Conservation (phyloP, 2,888 invertebrate species). For the Erannis defoliaria region DNA sequence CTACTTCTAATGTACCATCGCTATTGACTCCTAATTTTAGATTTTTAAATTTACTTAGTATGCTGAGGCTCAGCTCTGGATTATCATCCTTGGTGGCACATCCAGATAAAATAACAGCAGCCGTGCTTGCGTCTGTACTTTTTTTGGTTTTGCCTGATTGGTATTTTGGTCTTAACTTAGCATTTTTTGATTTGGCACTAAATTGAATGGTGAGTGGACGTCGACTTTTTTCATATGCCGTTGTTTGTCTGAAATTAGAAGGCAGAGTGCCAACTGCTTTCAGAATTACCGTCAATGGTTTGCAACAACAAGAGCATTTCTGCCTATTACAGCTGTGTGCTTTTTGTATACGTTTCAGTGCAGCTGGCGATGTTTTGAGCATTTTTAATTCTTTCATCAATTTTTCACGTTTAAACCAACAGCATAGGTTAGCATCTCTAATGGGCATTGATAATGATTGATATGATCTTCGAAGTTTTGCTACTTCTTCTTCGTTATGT, state of each 20-base stretch:
- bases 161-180: neutral
- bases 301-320: conserved; percentile 43
- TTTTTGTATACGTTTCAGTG: conserved; percentile 46
- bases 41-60: conserved; percentile 27
- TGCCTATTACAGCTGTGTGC: conserved; percentile 39
- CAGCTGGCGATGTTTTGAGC: conserved; percentile 30
- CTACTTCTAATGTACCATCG: conserved; percentile 28
- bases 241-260: conserved; percentile 11
- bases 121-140: neutral
- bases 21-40: conserved; percentile 25
- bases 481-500: neutral
- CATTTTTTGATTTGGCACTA: neutral
- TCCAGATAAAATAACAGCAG: conserved; percentile 2
- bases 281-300: neutral
- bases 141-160: neutral
- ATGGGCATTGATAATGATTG: conserved; percentile 9
- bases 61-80: neutral
- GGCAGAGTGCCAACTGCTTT: neutral
- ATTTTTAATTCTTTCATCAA: conserved; percentile 37
- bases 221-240: conserved; percentile 3
- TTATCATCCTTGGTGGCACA: neutral
- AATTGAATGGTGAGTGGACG: conserved; percentile 6
- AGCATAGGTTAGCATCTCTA: conserved; percentile 43
- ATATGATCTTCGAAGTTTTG: conserved; percentile 13
- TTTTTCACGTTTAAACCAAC: conserved; percentile 54